These are phyloP conservation scores for Gymnoscopelus microlampas DNA, from an alignment of 2,797 vertebrate genomes.

Conservation along the genomic window DNA sequence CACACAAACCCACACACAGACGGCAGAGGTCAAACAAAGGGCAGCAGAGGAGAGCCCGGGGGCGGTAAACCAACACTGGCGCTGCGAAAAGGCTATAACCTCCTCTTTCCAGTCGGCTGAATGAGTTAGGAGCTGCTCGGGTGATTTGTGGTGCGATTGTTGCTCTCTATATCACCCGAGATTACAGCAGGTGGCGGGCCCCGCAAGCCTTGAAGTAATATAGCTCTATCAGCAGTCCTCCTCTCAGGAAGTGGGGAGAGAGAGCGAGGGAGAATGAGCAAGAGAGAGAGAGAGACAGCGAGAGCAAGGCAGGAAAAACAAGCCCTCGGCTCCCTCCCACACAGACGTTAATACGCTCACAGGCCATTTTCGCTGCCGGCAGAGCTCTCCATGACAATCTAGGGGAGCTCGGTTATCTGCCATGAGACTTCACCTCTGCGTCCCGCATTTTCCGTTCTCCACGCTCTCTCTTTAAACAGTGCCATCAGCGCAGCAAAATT, in stretches of 20 bases:
- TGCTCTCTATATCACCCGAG: conserved; percentile 76
- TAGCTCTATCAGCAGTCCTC: conserved; percentile 61
- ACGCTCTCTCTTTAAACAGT: conserved; percentile 67
- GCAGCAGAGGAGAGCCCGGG: conserved; percentile 39
- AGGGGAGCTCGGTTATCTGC: conserved; percentile 79
- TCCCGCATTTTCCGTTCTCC: conserved; percentile 58
- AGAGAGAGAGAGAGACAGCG: conserved; percentile 64
- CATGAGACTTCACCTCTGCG: conserved; percentile 77
- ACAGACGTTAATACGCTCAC: conserved; percentile 67
- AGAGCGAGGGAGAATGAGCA: conserved; percentile 4
- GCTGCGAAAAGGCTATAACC: conserved; percentile 66
- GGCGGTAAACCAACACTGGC: conserved; percentile 72
- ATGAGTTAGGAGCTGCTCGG: conserved; percentile 67
- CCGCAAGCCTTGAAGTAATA: conserved; percentile 62
- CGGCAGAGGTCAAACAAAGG: conserved; percentile 64
- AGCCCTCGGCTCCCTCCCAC: conserved; percentile 71
- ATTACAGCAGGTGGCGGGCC: conserved; percentile 76
- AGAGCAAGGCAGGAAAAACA: conserved; percentile 2
- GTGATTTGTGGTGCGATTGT: conserved; percentile 75
- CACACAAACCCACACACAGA: conserved; percentile 72
- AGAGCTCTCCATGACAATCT: conserved; percentile 82
- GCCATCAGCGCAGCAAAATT: conserved; percentile 65
- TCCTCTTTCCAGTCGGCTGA: conserved; percentile 68
- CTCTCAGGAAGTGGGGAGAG: conserved; percentile 45
- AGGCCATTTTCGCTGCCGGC: conserved; percentile 80